phyloP scores from a whole-genome alignment of 1,140 invertebrate species.

The Goniozus legneri region DNA sequence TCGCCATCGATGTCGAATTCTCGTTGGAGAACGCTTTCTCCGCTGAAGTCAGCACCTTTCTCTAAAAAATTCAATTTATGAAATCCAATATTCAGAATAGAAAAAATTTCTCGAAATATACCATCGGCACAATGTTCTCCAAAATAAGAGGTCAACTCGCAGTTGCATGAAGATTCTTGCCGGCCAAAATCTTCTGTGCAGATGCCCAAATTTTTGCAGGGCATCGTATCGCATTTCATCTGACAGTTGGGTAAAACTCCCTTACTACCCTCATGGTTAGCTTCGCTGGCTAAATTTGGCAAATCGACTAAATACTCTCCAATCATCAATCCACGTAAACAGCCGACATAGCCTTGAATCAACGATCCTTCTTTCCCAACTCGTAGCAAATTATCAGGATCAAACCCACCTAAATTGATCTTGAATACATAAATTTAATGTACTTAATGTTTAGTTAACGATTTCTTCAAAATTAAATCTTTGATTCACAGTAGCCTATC shows the following conservation, averaged over 20 bases:
- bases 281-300: slow-evolving; percentile 65
- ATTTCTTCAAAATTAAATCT: no score
- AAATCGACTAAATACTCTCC: slow-evolving; percentile 76
- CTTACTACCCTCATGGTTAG: slow-evolving; percentile 67
- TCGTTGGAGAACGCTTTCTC: slow-evolving; percentile 75
- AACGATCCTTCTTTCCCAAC: slow-evolving; percentile 58
- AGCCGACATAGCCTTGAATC: slow-evolving; percentile 78
- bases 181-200: slow-evolving; percentile 88
- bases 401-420: slow-evolving; percentile 84
- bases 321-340: slow-evolving; percentile 84
- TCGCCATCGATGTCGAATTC: slow-evolving; percentile 70
- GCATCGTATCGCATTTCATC: slow-evolving; percentile 82
- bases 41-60: slow-evolving; percentile 84
- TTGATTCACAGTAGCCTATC: no score
- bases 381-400: slow-evolving; percentile 67
- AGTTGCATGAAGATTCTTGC: slow-evolving; percentile 80
- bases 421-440: slow-evolving; percentile 16
- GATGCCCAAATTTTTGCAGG: slow-evolving; percentile 82
- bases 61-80: slow-evolving; percentile 54
- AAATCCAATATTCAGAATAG: neutral
- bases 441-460: neutral
- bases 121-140: slow-evolving; percentile 68
- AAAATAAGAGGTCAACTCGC: slow-evolving; percentile 83
- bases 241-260: slow-evolving; percentile 78
- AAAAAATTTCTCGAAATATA: slow-evolving; percentile 20